Percentiles rank a stretch among this genome's conserved stretches.
Conservation (phyloP, 1,140 invertebrate species). For the Oncopodura yosiiana region DNA sequence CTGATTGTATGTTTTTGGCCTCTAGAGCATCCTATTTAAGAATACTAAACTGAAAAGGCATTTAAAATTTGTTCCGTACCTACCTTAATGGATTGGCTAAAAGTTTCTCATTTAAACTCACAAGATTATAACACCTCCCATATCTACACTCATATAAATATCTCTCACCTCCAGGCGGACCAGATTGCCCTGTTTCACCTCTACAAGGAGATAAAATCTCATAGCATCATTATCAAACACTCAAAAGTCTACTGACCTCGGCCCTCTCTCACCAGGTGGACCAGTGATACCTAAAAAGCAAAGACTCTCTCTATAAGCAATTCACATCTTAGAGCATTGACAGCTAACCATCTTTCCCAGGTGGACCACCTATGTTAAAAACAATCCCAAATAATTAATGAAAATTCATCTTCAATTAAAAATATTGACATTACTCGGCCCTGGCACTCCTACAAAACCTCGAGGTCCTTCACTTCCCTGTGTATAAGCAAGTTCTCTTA, state of each 20-base stretch:
- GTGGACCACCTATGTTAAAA: too few relatives aligned
- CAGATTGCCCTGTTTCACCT: too few relatives aligned
- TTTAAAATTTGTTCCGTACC: not conserved
- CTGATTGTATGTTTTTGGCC: not conserved
- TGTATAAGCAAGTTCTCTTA: conserved; percentile 22
- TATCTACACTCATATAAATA: too few relatives aligned
- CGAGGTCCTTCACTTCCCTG: conserved; percentile 50
- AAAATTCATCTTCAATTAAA: too few relatives aligned
- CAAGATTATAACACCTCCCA: too few relatives aligned
- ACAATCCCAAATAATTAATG: too few relatives aligned
- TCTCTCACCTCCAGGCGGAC: too few relatives aligned
- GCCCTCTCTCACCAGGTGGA: conserved; percentile 41
- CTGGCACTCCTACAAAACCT: conserved; percentile 49
- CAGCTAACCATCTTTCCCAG: conserved; percentile 30
- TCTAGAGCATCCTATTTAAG: too few relatives aligned
- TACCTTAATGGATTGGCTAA: too few relatives aligned
- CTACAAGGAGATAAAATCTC: not conserved
- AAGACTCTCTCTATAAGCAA: not conserved
- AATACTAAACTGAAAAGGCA: not conserved
- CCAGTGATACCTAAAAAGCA: conserved; percentile 14
- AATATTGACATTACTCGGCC: too few relatives aligned
- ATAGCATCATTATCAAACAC: not conserved
- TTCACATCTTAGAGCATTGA: not conserved
- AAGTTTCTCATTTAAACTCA: too few relatives aligned
- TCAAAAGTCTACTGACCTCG: conserved; percentile 36